Percentiles rank a stretch among this genome's conserved stretches.
Evolutionary conservation across 2,113 vertebrate species (phyloP).

Genomic region (Hemichromis elongatus): DNA sequence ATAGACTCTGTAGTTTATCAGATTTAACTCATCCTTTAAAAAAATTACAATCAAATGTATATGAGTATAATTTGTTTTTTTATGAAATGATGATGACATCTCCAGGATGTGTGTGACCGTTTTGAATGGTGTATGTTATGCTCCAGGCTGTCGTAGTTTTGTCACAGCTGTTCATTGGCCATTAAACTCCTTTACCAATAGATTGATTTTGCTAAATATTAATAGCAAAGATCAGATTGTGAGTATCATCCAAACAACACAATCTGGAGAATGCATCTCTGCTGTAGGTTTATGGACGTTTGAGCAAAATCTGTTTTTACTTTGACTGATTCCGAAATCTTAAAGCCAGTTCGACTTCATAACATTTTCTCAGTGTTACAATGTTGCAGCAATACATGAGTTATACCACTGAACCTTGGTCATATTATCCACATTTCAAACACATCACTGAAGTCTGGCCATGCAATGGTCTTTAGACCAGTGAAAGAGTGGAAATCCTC

Average conservation of each 20-base stretch:
- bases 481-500: neutral
- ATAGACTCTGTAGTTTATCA: neutral
- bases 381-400: slow-evolving; percentile 1
- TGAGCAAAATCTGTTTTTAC: neutral
- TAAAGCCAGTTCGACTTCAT: neutral
- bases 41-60: slow-evolving; percentile 21
- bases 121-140: neutral
- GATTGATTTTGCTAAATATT: neutral
- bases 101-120: neutral
- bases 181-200: neutral
- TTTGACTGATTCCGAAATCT: neutral
- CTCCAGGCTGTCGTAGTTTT: neutral
- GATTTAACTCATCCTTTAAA: neutral
- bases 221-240: neutral
- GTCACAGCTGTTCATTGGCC: neutral
- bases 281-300: neutral
- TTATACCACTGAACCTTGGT: slow-evolving; percentile 32
- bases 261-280: neutral
- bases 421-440: slow-evolving; percentile 25
- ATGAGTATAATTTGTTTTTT: neutral
- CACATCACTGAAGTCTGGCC: slow-evolving; percentile 12
- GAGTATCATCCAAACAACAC: neutral
- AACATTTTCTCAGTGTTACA: neutral
- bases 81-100: neutral
- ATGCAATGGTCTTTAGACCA: slow-evolving; percentile 38